phyloP scores from a whole-genome alignment of 2,113 vertebrate species.

The Lutjanus erythropterus region DNA sequence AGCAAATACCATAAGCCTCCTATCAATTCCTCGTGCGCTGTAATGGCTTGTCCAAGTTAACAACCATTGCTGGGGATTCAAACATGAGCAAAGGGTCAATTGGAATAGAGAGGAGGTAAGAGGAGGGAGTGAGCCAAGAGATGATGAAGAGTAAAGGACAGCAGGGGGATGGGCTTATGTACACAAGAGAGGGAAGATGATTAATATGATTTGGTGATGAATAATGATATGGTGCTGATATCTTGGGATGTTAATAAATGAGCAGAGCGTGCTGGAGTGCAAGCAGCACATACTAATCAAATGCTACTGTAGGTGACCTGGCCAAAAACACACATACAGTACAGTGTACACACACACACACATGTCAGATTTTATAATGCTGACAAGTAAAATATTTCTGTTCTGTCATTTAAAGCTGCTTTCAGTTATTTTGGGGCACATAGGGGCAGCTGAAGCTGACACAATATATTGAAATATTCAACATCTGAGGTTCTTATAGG shows the following conservation, averaged over 20 bases:
- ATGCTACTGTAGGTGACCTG: constrained; percentile 6
- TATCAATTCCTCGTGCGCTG: constrained; percentile 38
- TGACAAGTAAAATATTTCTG: neutral
- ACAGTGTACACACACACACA: constrained; percentile 2
- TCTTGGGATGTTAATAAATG: constrained; percentile 39
- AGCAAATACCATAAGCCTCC: constrained; percentile 57
- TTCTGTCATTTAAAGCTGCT: neutral
- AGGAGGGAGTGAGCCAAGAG: constrained; percentile 2
- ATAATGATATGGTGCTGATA: constrained; percentile 56
- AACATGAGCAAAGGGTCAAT: constrained; percentile 64
- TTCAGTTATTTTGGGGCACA: too few relatives aligned
- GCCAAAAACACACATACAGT: neutral
- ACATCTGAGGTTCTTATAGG: too few relatives aligned
- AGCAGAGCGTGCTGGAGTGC: neutral
- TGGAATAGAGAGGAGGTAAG: constrained; percentile 40
- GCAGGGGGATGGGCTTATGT: constrained; percentile 46
- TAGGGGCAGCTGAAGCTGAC: too few relatives aligned
- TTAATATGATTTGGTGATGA: constrained; percentile 59
- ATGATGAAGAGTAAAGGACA: constrained; percentile 49
- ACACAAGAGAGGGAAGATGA: constrained; percentile 55
- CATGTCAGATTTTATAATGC: neutral
- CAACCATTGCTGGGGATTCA: constrained; percentile 52
- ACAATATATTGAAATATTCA: too few relatives aligned
- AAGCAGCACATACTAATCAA: constrained; percentile 36
- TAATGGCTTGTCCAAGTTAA: constrained; percentile 59